Conservation (phyloP, 2,888 invertebrate genomes). For the Orchesella flavescens region DNA sequence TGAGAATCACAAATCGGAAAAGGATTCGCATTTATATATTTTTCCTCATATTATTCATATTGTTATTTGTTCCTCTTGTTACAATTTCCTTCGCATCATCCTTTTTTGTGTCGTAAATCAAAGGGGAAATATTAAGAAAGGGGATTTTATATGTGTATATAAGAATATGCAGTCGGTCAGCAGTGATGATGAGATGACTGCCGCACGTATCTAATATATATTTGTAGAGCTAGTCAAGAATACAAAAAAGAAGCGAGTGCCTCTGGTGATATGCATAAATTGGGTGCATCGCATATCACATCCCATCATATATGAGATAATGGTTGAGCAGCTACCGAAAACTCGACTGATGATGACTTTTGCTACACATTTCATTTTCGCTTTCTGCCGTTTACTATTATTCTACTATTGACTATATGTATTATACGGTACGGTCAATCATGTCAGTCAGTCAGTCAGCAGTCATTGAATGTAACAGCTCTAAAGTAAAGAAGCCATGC, state of each 20-base stretch:
- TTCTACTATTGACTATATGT: not conserved
- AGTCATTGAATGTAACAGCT: constrained; percentile 5
- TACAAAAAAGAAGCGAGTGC: constrained; percentile 4
- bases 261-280: constrained; percentile 54
- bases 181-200: not conserved
- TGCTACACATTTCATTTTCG: not conserved
- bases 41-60: too few species aligned
- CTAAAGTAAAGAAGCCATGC: constrained; percentile 48
- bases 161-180: constrained; percentile 27
- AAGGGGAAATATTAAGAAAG: too few species aligned
- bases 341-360: not conserved
- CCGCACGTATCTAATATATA: too few species aligned
- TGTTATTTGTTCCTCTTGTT: too few species aligned
- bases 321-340: constrained; percentile 13
- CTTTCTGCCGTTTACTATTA: not conserved
- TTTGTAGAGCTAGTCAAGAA: constrained; percentile 2
- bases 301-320: constrained; percentile 8
- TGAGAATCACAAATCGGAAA: constrained; percentile 37
- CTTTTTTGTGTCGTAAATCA: too few species aligned
- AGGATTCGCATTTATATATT: not conserved
- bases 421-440: constrained; percentile 36
- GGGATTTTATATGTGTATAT: too few species aligned
- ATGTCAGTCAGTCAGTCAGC: constrained; percentile 32
- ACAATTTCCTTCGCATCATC: too few species aligned
- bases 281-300: constrained; percentile 33